Evolutionary conservation across 2,113 vertebrate genomes (phyloP).

Genomic region (Orientallactaga bullata): DNA sequence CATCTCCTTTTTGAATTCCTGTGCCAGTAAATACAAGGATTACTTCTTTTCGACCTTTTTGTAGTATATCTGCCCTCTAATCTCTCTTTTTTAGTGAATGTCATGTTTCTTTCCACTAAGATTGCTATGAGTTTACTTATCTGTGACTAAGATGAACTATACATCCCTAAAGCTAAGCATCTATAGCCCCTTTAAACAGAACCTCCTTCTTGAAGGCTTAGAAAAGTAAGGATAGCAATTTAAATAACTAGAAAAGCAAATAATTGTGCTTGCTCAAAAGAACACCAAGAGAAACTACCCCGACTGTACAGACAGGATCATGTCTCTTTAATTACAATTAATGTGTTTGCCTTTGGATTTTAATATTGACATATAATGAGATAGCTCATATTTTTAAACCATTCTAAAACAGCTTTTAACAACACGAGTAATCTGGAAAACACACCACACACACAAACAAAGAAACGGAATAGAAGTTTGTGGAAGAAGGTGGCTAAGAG

Average conservation of each 20-base stretch:
- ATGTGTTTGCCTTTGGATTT: conserved; percentile 39
- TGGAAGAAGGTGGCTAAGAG: conserved; percentile 30
- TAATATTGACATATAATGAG: not conserved
- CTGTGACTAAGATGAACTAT: not conserved
- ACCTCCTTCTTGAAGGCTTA: not conserved
- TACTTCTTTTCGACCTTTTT: not conserved
- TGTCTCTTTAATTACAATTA: not conserved
- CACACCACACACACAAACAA: not conserved
- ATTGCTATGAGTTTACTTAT: not conserved
- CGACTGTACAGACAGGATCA: not conserved
- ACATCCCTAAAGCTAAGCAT: not conserved
- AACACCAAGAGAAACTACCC: not conserved
- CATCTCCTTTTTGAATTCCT: not conserved
- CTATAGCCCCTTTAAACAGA: not conserved
- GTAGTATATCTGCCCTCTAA: not conserved
- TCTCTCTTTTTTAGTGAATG: not conserved
- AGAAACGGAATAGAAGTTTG: not conserved
- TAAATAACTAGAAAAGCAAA: conserved; percentile 54
- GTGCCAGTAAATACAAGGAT: not conserved
- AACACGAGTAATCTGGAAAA: not conserved
- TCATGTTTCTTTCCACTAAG: not conserved
- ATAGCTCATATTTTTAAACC: not conserved
- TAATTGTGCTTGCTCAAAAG: not conserved
- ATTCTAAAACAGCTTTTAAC: conserved; percentile 34
- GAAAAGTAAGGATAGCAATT: conserved; percentile 22